A percentile compares a stretch with the other conserved stretches of the same genome.
Evolutionary conservation across 2,888 invertebrate genomes (phyloP).

Genomic region (Clitarchus hookeri): DNA sequence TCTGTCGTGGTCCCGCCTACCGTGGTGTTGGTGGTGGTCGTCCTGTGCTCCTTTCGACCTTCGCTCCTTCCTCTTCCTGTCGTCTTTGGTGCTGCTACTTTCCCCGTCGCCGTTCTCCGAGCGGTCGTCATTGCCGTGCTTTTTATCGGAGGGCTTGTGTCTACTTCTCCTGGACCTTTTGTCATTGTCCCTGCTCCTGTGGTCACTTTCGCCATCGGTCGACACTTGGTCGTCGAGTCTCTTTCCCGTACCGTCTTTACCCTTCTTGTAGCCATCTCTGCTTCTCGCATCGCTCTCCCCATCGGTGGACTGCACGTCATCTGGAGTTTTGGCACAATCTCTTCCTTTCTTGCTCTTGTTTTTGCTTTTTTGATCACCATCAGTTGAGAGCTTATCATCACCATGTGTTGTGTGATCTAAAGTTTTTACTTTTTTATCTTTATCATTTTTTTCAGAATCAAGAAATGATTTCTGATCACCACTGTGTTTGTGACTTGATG

Average conservation of each 20-base stretch:
- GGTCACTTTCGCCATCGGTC: slow-evolving; percentile 15
- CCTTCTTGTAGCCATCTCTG: neutral
- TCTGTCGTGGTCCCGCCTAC: slow-evolving; percentile 65
- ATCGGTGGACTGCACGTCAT: neutral
- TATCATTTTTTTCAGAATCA: neutral
- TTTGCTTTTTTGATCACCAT: neutral
- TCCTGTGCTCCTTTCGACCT: slow-evolving; percentile 58
- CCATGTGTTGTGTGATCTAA: neutral
- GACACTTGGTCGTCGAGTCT: slow-evolving; percentile 23
- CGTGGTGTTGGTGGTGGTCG: slow-evolving; percentile 68
- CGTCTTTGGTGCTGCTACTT: slow-evolving; percentile 41
- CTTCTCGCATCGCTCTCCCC: slow-evolving; percentile 12
- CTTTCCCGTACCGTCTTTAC: neutral
- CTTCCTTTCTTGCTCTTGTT: slow-evolving; percentile 19
- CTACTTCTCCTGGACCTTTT: neutral
- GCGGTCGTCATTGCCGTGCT: slow-evolving; percentile 39
- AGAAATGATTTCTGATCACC: neutral
- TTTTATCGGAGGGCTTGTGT: neutral
- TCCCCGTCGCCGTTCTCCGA: slow-evolving; percentile 48
- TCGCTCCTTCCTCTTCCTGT: slow-evolving; percentile 50
- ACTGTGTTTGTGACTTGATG: neutral
- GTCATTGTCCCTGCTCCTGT: slow-evolving; percentile 25
- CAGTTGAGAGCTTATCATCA: neutral
- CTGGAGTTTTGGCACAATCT: neutral
- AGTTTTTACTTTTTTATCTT: neutral